These are phyloP conservation scores for Caerostris extrusa DNA, from an alignment of 1,140 invertebrate genomes.

Conservation along the genomic window DNA sequence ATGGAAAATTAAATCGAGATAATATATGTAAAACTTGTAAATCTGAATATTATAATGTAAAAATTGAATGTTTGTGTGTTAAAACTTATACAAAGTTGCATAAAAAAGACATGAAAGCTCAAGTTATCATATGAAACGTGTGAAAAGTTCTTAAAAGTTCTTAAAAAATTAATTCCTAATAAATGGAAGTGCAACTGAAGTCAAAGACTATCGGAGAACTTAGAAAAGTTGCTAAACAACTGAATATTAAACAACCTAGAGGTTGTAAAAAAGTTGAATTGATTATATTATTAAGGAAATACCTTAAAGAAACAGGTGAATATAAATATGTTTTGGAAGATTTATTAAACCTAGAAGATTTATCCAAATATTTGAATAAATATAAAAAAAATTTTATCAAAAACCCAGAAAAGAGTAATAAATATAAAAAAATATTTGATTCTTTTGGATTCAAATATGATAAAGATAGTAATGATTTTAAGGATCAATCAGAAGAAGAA, in stretches of 20 bases:
- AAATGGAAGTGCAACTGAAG: background rate
- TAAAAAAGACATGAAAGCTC: too few relatives aligned
- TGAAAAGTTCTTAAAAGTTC: too few relatives aligned
- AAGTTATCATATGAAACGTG: too few relatives aligned
- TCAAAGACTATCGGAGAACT: background rate
- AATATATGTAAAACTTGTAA: background rate
- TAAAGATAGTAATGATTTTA: too few relatives aligned
- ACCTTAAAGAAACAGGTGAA: background rate
- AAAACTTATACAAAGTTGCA: too few relatives aligned
- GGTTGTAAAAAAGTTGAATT: slow-evolving; percentile 21
- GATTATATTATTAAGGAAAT: slow-evolving; percentile 5
- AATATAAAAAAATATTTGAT: slow-evolving; percentile 28
- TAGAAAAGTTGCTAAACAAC: background rate
- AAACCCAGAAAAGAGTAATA: background rate
- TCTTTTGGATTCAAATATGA: slow-evolving; percentile 29
- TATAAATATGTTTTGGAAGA: slow-evolving; percentile 32
- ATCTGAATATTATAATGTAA: too few relatives aligned
- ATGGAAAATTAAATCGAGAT: too few relatives aligned
- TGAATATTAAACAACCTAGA: slow-evolving; percentile 20
- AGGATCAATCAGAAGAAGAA: too few relatives aligned
- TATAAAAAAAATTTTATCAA: slow-evolving; percentile 9
- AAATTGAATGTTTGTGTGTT: too few relatives aligned
- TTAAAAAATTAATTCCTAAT: slow-evolving; percentile 23
- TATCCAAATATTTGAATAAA: background rate
- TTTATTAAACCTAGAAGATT: slow-evolving; percentile 20